Conservation (phyloP, 2,888 invertebrate genomes). For the Helleia helle region DNA sequence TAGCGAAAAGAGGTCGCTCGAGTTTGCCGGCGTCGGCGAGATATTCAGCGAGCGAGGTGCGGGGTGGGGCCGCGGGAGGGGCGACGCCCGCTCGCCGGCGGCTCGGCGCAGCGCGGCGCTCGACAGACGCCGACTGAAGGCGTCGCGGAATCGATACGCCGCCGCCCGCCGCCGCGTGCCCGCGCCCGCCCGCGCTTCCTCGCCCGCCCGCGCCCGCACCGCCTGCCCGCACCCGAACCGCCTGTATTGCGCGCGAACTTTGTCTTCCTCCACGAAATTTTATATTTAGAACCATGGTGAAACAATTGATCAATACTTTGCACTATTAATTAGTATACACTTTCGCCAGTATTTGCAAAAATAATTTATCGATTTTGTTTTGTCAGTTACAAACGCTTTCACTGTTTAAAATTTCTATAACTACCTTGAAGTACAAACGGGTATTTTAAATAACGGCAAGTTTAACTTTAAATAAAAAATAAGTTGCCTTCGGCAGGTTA, state of each 20-base stretch:
- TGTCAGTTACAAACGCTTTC: neutral
- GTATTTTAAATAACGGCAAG: neutral
- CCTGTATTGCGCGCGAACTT: constrained; percentile 73
- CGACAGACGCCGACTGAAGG: constrained; percentile 71
- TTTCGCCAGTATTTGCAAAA: constrained; percentile 35
- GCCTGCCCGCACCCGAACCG: constrained; percentile 52
- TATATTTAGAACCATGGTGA: constrained; percentile 73
- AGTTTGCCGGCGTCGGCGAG: constrained; percentile 65
- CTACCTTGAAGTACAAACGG: neutral
- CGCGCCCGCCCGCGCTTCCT: constrained; percentile 24
- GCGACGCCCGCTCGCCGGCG: constrained; percentile 54
- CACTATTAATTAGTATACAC: constrained; percentile 64
- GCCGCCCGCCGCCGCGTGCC: constrained; percentile 35
- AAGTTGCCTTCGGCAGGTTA: too few relatives aligned
- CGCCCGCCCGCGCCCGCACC: constrained; percentile 49
- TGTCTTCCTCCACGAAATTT: constrained; percentile 70
- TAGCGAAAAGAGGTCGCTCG: constrained; percentile 69
- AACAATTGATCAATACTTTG: constrained; percentile 72
- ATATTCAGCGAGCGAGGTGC: constrained; percentile 37
- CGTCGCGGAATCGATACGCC: constrained; percentile 67
- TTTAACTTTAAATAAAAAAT: neutral
- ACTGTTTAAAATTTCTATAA: neutral
- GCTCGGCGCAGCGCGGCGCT: constrained; percentile 72
- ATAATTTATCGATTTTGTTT: constrained; percentile 6
- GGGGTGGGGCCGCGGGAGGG: constrained; percentile 28